These are phyloP conservation scores for Donacobius atricapilla DNA, from an alignment of 2,113 vertebrate species.

Conservation along the genomic window DNA sequence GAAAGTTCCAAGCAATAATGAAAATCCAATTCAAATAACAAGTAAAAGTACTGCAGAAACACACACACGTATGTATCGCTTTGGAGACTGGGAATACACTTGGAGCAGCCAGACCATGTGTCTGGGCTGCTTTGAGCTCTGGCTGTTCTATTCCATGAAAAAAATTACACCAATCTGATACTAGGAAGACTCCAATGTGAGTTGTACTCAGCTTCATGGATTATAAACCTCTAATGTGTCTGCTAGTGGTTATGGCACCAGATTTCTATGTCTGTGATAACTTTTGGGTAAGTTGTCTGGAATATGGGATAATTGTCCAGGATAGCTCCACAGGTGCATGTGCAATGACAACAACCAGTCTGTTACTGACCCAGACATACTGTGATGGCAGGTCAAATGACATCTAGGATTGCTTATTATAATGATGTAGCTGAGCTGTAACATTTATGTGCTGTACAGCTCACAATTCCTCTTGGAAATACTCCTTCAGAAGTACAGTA, in stretches of 20 bases:
- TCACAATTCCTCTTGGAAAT: not conserved
- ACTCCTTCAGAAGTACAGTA: not conserved
- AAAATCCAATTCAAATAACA: not conserved
- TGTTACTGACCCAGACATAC: not conserved
- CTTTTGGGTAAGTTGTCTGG: not conserved
- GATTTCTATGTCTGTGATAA: not conserved
- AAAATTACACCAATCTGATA: not conserved
- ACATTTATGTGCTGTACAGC: not conserved
- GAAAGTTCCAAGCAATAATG: not conserved
- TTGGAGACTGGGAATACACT: not conserved
- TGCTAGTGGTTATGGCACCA: not conserved
- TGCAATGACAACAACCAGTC: not conserved
- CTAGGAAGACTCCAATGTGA: not conserved
- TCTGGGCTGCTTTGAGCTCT: not conserved
- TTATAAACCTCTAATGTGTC: not conserved
- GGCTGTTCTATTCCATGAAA: not conserved
- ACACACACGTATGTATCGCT: not conserved
- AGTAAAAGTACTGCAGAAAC: not conserved
- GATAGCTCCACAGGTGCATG: rapidly evolving
- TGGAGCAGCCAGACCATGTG: not conserved
- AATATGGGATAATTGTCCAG: not conserved
- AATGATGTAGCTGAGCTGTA: not conserved
- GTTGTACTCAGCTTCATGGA: not conserved
- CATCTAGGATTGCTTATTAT: not conserved
- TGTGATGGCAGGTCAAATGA: not conserved